Evolutionary conservation across 2,113 vertebrate genomes (phyloP).

Genomic region (Sebastes schlegelii): DNA sequence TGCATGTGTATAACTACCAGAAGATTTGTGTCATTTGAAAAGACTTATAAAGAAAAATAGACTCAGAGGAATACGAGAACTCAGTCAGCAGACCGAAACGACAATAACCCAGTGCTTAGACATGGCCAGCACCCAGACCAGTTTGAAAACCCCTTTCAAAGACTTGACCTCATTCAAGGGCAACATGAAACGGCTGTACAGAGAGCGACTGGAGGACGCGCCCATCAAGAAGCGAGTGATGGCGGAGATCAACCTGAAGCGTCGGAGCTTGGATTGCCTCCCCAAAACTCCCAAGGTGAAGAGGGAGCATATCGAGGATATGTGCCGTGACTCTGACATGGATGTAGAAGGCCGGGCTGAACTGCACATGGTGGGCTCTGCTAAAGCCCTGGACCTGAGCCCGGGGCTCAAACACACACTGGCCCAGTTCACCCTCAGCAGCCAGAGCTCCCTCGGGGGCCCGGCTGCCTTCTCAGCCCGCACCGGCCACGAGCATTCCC

Average conservation of each 20-base stretch:
- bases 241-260: slow-evolving; percentile 89
- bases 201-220: slow-evolving; percentile 88
- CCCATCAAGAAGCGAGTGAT: slow-evolving; percentile 92
- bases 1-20: slow-evolving; percentile 74
- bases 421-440: slow-evolving; percentile 98
- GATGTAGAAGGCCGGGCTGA: slow-evolving; percentile 79
- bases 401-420: slow-evolving; percentile 97
- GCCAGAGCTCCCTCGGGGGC: slow-evolving; percentile 96
- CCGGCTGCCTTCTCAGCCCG: slow-evolving; percentile 97
- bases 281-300: slow-evolving; percentile 90
- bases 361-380: slow-evolving; percentile 76
- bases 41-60: slow-evolving; percentile 38
- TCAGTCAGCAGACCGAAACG: slow-evolving; percentile 44
- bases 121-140: slow-evolving; percentile 91
- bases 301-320: slow-evolving; percentile 90
- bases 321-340: slow-evolving; percentile 79
- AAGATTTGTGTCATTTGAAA: slow-evolving; percentile 76
- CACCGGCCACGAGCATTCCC: slow-evolving; percentile 90
- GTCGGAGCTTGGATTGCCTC: slow-evolving; percentile 83
- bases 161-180: slow-evolving; percentile 84
- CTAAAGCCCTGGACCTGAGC: slow-evolving; percentile 93
- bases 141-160: slow-evolving; percentile 85
- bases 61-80: slow-evolving; percentile 52
- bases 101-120: slow-evolving; percentile 63
- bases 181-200: slow-evolving; percentile 86